phyloP scores from a whole-genome alignment of 2,113 vertebrate genomes.

The Phasianus colchicus region DNA sequence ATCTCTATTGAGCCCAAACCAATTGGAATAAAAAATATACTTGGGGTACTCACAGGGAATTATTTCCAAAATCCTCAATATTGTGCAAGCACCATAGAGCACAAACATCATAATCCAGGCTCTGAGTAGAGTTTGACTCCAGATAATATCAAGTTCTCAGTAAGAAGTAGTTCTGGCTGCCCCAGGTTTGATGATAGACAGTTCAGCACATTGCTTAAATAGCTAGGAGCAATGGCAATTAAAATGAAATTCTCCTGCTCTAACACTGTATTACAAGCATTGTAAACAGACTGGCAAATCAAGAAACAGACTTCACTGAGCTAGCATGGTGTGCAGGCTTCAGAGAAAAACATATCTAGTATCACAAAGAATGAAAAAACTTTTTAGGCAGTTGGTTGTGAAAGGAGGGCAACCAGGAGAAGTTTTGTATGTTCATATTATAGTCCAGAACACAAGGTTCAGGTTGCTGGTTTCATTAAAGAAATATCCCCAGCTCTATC shows the following conservation, averaged over 20 bases:
- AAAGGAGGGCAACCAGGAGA: constrained; percentile 47
- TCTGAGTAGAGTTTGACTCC: neutral
- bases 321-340: constrained; percentile 32
- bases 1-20: neutral
- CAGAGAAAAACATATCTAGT: constrained; percentile 19
- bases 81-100: neutral
- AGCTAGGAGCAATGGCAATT: constrained; percentile 71
- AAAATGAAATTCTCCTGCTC: constrained; percentile 61
- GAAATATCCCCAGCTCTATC: constrained; percentile 17
- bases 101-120: neutral
- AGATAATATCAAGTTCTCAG: constrained; percentile 24
- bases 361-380: constrained; percentile 19
- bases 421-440: constrained; percentile 51
- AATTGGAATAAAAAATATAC: neutral
- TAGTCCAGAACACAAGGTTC: constrained; percentile 62
- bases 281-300: constrained; percentile 65
- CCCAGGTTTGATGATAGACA: constrained; percentile 65
- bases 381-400: constrained; percentile 34
- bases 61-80: neutral
- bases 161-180: constrained; percentile 41
- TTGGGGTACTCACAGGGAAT: neutral
- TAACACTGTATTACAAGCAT: constrained; percentile 37
- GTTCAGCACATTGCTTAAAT: constrained; percentile 73
- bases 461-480: constrained; percentile 51
- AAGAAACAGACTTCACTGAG: constrained; percentile 48